A percentile compares a stretch with the other conserved stretches of the same genome.
Conservation (phyloP, 2,113 vertebrate genomes). For the Pseudois nayaur region DNA sequence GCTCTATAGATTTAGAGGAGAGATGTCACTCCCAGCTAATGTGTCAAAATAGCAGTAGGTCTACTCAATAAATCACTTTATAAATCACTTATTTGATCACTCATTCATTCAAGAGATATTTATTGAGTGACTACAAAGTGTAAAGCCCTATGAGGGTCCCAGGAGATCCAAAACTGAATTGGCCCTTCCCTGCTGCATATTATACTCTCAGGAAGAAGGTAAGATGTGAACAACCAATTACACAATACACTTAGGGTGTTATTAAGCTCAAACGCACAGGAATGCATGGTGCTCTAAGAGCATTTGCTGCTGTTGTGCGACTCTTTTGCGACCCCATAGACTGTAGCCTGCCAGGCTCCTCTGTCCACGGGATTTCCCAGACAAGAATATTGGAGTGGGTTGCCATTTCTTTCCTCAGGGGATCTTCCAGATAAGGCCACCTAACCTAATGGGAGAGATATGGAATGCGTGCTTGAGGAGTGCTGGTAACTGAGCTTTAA, state of each 20-base stretch:
- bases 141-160: background rate
- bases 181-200: background rate
- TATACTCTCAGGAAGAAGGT: background rate
- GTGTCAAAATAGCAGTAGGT: background rate
- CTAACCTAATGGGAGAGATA: background rate
- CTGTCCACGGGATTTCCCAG: background rate
- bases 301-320: background rate
- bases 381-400: background rate
- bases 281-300: background rate
- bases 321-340: background rate
- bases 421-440: background rate
- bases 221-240: conserved; percentile 6
- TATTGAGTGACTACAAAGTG: background rate
- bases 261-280: background rate
- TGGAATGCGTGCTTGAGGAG: background rate
- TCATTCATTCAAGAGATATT: background rate
- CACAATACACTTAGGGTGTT: background rate
- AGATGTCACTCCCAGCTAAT: background rate
- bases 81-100: background rate
- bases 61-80: background rate
- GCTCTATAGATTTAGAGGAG: background rate
- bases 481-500: background rate
- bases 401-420: background rate
- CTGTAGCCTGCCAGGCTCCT: background rate
- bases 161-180: background rate